These are phyloP conservation scores for Rhagonycha lutea DNA, from an alignment of 2,888 invertebrate genomes.

Conservation along the genomic window DNA sequence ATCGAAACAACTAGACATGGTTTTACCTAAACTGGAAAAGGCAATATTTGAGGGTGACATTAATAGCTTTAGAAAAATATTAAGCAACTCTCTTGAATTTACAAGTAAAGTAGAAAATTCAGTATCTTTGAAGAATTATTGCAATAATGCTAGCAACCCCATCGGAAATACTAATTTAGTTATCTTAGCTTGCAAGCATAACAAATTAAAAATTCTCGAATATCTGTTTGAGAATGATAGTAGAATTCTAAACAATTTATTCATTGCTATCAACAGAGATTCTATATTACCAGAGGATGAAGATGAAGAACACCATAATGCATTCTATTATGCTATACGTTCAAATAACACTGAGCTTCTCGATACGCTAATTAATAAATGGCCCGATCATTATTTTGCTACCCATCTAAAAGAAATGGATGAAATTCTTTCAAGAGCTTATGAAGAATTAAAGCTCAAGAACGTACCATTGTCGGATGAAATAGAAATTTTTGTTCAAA, in stretches of 20 bases:
- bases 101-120: neutral
- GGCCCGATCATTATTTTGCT: neutral
- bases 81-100: neutral
- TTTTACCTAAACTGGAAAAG: too few relatives aligned
- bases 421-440: neutral
- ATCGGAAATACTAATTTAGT: neutral
- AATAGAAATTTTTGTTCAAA: neutral
- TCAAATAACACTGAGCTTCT: neutral
- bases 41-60: too few relatives aligned
- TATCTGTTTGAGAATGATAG: neutral
- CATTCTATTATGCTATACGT: neutral
- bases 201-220: neutral
- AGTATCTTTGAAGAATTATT: neutral
- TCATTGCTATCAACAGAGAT: too few relatives aligned
- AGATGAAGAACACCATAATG: neutral
- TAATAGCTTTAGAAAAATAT: too few relatives aligned
- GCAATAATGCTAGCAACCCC: neutral
- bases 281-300: neutral
- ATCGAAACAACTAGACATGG: too few relatives aligned
- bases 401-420: neutral
- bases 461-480: neutral
- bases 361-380: neutral
- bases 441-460: neutral
- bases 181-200: neutral
- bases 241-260: neutral